Percentiles rank a stretch among this genome's conserved stretches.
Evolutionary conservation across 2,113 vertebrate species (phyloP).

Genomic region (Corydoras maculifer): DNA sequence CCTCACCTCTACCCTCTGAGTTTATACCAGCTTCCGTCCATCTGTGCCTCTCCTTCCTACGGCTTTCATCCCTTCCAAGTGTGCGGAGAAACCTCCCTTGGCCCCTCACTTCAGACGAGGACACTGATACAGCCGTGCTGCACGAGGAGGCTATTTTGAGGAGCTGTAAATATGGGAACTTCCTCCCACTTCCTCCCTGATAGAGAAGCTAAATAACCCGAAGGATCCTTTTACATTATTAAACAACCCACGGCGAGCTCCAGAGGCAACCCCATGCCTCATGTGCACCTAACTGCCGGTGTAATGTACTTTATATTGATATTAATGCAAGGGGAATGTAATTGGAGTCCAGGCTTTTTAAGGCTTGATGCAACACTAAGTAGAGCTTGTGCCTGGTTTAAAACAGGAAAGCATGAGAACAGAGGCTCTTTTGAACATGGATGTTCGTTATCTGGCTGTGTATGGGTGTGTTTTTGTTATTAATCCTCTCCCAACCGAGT

Average conservation of each 20-base stretch:
- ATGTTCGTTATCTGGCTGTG: slow-evolving; percentile 24
- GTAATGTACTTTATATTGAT: background rate
- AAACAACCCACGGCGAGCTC: slow-evolving; percentile 36
- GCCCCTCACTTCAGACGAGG: slow-evolving; percentile 51
- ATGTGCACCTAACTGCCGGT: slow-evolving; percentile 18
- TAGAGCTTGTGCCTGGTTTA: background rate
- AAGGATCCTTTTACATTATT: slow-evolving; percentile 49
- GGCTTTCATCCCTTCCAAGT: slow-evolving; percentile 43
- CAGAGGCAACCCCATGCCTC: background rate
- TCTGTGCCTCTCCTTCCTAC: slow-evolving; percentile 54
- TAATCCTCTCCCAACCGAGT: background rate
- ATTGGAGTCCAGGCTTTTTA: background rate
- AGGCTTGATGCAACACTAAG: background rate
- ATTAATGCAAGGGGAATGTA: background rate
- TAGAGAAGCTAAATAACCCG: slow-evolving; percentile 54
- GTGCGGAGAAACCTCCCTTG: slow-evolving; percentile 55
- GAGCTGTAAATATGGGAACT: slow-evolving; percentile 69
- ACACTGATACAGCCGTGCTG: slow-evolving; percentile 64
- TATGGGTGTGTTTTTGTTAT: slow-evolving; percentile 14
- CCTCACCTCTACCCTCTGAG: slow-evolving; percentile 50
- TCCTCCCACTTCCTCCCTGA: slow-evolving; percentile 67
- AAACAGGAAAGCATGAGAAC: background rate
- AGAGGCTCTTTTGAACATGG: slow-evolving; percentile 2
- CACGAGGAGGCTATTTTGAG: slow-evolving; percentile 61
- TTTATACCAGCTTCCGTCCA: slow-evolving; percentile 51